These are phyloP conservation scores for Euclidia mi DNA, from an alignment of 2,888 invertebrate genomes.

Conservation along the genomic window DNA sequence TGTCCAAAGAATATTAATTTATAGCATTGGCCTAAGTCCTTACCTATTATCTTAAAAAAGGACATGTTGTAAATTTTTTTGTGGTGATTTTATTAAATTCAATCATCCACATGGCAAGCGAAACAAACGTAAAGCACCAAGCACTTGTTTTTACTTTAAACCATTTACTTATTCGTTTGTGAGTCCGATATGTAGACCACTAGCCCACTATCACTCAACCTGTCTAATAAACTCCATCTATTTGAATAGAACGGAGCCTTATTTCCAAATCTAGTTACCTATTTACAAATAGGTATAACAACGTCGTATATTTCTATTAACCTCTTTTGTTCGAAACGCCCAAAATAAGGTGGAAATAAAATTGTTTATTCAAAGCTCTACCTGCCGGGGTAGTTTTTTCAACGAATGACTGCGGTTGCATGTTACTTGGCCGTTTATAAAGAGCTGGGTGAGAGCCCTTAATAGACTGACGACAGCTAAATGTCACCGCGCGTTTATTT, in stretches of 20 bases:
- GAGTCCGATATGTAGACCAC: no score
- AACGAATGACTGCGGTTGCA: constrained; percentile 77
- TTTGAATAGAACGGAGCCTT: background rate
- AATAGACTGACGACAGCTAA: constrained; percentile 88
- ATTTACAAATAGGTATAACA: constrained; percentile 20
- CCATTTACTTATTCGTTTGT: no score
- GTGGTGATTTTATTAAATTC: no score
- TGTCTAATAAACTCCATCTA: no score
- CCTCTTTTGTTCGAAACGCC: constrained; percentile 48
- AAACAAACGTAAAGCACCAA: no score
- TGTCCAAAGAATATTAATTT: no score
- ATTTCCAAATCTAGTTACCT: background rate
- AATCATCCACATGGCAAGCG: no score
- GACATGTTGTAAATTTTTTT: no score
- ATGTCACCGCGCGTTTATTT: constrained; percentile 86
- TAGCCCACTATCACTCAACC: no score
- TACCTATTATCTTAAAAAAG: no score
- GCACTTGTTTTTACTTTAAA: no score
- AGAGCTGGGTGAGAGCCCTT: constrained; percentile 82
- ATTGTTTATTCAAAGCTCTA: constrained; percentile 78
- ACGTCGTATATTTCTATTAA: constrained; percentile 39
- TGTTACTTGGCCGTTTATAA: constrained; percentile 84
- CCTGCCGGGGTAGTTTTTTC: constrained; percentile 73
- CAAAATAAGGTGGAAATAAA: constrained; percentile 63
- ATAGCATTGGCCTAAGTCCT: no score